phyloP scores from a whole-genome alignment of 1,140 invertebrate genomes.

The Pachyrhynchus sulphureomaculatus region DNA sequence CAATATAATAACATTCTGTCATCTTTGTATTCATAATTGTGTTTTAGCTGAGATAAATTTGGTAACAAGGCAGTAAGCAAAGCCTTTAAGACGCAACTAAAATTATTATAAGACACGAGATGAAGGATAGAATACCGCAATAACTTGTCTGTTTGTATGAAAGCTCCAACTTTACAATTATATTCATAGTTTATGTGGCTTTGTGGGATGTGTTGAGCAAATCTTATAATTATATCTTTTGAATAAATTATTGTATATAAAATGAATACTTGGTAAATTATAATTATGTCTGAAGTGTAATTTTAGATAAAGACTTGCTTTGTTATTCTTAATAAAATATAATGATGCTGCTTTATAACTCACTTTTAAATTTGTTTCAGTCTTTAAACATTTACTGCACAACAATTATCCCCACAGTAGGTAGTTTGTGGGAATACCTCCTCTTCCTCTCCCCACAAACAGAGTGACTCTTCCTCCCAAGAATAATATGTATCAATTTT shows the following conservation, averaged over 20 bases:
- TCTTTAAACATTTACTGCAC: too few species aligned
- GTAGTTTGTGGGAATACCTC: too few species aligned
- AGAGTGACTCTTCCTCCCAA: too few species aligned
- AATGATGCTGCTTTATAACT: too few species aligned
- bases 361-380: too few species aligned
- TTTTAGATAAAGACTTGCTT: too few species aligned
- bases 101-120: conserved; percentile 21
- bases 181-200: conserved; percentile 18
- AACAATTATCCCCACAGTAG: too few species aligned
- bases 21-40: conserved; percentile 17
- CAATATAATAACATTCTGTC: conserved; percentile 11
- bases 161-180: conserved; percentile 16
- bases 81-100: conserved; percentile 12
- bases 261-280: background rate
- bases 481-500: too few species aligned
- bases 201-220: conserved; percentile 16
- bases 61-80: conserved; percentile 13
- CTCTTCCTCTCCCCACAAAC: too few species aligned
- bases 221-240: conserved; percentile 24
- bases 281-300: too few species aligned
- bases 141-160: conserved; percentile 14
- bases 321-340: too few species aligned
- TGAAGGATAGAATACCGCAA: conserved; percentile 11
- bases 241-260: conserved; percentile 7
- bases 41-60: conserved; percentile 28